Percentiles rank a stretch among this genome's conserved stretches.
Evolutionary conservation across 2,797 vertebrate species (phyloP).

Genomic region (Harpagifer antarcticus): DNA sequence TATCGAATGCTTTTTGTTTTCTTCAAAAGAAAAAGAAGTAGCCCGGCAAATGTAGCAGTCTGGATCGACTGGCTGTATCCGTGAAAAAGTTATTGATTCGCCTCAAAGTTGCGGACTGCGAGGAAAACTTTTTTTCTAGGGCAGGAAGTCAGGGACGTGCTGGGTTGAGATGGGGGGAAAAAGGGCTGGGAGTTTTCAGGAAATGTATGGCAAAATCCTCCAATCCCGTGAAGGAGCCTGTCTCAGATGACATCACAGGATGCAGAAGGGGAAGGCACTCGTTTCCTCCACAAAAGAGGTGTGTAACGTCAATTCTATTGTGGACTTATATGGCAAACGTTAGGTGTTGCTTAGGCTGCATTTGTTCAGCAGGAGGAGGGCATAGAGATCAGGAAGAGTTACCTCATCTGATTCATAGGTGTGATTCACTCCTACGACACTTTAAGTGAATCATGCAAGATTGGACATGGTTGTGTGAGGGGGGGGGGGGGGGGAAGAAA

Average conservation of each 20-base stretch:
- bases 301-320: slow-evolving; percentile 56
- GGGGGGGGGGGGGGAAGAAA: neutral
- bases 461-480: neutral
- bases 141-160: slow-evolving; percentile 78
- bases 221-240: slow-evolving; percentile 79
- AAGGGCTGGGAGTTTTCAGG: slow-evolving; percentile 78
- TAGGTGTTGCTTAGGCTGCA: slow-evolving; percentile 60
- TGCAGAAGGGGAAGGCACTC: slow-evolving; percentile 71
- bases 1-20: slow-evolving; percentile 18
- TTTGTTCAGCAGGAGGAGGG: slow-evolving; percentile 39
- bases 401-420: slow-evolving; percentile 9
- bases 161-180: slow-evolving; percentile 56
- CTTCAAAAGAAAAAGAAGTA: neutral
- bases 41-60: neutral
- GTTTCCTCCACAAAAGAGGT: slow-evolving; percentile 65
- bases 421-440: slow-evolving; percentile 7
- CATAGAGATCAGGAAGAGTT: slow-evolving; percentile 10
- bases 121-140: slow-evolving; percentile 40
- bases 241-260: slow-evolving; percentile 82
- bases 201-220: slow-evolving; percentile 82
- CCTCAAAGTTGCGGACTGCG: slow-evolving; percentile 34
- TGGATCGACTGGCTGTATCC: neutral
- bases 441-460: slow-evolving; percentile 2
- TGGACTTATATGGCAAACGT: slow-evolving; percentile 77
- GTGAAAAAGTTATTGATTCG: slow-evolving; percentile 22